Conservation (phyloP, 2,888 invertebrate genomes). For the Cryptosula pallasiana region DNA sequence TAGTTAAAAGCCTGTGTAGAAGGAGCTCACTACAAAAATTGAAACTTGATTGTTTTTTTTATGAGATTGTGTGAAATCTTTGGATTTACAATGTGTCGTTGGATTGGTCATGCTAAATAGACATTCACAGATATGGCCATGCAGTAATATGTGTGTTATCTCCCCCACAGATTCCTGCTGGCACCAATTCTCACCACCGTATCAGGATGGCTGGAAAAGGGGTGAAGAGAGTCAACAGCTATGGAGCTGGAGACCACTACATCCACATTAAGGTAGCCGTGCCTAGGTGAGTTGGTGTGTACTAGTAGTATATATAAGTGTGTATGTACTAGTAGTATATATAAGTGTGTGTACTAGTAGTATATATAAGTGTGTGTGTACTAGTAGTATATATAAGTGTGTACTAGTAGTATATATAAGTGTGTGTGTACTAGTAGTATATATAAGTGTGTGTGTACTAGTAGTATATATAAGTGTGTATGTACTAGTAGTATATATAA, state of each 20-base stretch:
- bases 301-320: not conserved
- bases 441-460: conserved; percentile 58
- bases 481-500: not conserved
- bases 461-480: no score
- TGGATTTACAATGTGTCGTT: no score
- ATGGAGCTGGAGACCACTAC: conserved; percentile 94
- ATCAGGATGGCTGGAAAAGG: conserved; percentile 85
- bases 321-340: not conserved
- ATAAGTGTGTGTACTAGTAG: not conserved
- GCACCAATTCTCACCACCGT: conserved; percentile 86
- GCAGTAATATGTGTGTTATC: not conserved
- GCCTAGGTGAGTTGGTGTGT: conserved; percentile 62
- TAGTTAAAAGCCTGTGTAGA: no score
- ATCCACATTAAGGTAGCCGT: conserved; percentile 82
- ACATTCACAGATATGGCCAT: not conserved
- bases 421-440: not conserved
- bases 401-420: not conserved
- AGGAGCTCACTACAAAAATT: no score
- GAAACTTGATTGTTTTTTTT: no score
- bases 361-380: not conserved
- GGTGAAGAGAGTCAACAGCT: conserved; percentile 80
- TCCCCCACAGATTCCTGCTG: conserved; percentile 67
- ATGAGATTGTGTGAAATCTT: no score
- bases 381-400: no score
- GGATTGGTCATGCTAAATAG: no score